Evolutionary conservation across 2,113 vertebrate species (phyloP), one percentile per base, ranked within the genome.

Genomic region (Fulmarus glacialis): DNA sequence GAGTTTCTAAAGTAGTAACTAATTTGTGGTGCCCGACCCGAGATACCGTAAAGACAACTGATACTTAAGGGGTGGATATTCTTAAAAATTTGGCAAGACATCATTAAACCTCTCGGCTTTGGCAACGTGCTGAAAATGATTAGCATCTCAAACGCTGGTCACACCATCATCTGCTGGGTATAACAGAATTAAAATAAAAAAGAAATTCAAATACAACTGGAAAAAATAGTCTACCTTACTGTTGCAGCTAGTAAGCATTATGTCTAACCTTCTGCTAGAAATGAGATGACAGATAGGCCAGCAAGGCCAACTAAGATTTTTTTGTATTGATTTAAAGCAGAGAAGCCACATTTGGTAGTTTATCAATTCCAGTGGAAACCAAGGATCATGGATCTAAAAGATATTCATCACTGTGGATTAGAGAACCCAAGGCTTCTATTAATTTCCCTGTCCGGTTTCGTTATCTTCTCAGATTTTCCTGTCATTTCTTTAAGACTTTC

Each of bases 381-480:
- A 94, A 97, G 97, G 97, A 97, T 98, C 97, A 92, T 59, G 90
- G 96, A 97, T 97, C 96, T 88, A 52, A 86, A 91, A 96, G 93
- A 95, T 96, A 98, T 98, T 98, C 97, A 98, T 98, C 98, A 98
- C 94, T 79, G 90, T 22, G 97, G 97, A 98, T 98, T 98, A 98
- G 74, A 89, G 97, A 97, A 96, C 96, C 96, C 98, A 96, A 97
- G 78, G 90, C 91, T 94, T 97, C 95, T 97, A 98, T 98, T 98
- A 96, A 98, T 98, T 98, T 97, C 96, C 95, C 94, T 97, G 97
- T 93, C 96, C 83, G 55, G 97, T 92, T 97, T 94, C 19, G 91
- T 98, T 99, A 98, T 98, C 98, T 98, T 95, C 95, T 96, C 95
- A 98, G 97, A 98, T 98, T 98, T 98, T 97, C 97, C 96, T 98